Conservation (phyloP, 2,888 invertebrate genomes). For the Pseudococcus longispinus region DNA sequence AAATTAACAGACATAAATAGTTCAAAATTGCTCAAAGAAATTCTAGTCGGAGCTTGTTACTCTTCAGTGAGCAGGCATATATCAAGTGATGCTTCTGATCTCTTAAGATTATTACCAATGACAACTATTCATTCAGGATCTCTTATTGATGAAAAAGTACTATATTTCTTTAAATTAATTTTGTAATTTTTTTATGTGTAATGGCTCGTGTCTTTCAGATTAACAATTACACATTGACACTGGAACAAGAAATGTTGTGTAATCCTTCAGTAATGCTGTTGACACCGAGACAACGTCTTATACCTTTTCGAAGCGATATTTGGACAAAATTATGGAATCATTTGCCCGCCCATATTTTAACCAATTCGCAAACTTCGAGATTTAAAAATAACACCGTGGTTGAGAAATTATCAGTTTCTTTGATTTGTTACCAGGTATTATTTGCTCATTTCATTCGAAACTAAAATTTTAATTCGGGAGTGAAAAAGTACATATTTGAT, state of each 20-base stretch:
- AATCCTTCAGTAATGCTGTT: constrained; percentile 83
- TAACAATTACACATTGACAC: constrained; percentile 66
- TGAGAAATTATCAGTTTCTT: constrained; percentile 79
- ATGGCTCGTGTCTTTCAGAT: constrained; percentile 61
- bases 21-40: constrained; percentile 79
- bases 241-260: constrained; percentile 73
- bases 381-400: constrained; percentile 75
- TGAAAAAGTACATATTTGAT: background rate
- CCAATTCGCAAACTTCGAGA: constrained; percentile 62
- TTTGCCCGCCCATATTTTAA: constrained; percentile 60
- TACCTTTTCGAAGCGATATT: constrained; percentile 81
- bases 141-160: constrained; percentile 38
- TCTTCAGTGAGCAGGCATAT: constrained; percentile 75
- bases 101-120: constrained; percentile 76
- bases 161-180: constrained; percentile 34
- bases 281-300: constrained; percentile 81
- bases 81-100: constrained; percentile 73
- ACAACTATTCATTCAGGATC: constrained; percentile 64
- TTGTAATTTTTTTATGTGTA: constrained; percentile 32
- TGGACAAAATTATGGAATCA: constrained; percentile 85
- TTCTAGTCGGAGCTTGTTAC: constrained; percentile 77
- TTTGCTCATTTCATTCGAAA: background rate
- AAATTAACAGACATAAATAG: constrained; percentile 67
- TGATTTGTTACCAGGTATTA: constrained; percentile 79
- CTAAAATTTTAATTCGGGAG: background rate